phyloP scores from a whole-genome alignment of 2,797 vertebrate species.

The Tangara arthus region DNA sequence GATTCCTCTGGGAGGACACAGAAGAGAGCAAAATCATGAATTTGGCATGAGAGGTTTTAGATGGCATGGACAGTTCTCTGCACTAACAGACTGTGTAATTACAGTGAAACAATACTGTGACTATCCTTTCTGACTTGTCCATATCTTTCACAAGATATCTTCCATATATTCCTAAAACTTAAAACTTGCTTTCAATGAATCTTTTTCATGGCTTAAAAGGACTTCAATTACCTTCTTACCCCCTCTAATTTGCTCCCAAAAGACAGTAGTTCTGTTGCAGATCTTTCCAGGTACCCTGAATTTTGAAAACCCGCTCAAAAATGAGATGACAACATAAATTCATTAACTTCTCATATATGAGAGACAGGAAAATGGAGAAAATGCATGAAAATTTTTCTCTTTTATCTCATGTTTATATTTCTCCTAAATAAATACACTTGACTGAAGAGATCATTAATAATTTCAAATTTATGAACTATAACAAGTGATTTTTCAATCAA shows the following conservation, averaged over 20 bases:
- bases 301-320: background rate
- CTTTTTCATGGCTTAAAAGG: background rate
- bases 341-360: background rate
- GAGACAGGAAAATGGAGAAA: background rate
- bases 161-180: background rate
- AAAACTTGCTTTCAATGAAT: background rate
- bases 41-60: background rate
- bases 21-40: background rate
- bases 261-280: background rate
- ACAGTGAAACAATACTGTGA: background rate
- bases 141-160: background rate
- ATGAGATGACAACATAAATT: background rate
- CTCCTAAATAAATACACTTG: background rate
- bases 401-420: background rate
- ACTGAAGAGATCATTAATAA: background rate
- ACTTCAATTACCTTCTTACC: accelerated
- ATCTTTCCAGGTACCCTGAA: background rate
- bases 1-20: background rate
- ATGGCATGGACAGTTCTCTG: background rate
- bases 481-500: background rate
- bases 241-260: background rate
- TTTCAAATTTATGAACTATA: background rate
- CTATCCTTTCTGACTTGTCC: background rate
- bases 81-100: background rate
- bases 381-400: background rate